Evolutionary conservation across 2,113 vertebrate species (phyloP), one percentile per base, ranked within the genome.

Genomic region (Chascanopsetta lugubris): DNA sequence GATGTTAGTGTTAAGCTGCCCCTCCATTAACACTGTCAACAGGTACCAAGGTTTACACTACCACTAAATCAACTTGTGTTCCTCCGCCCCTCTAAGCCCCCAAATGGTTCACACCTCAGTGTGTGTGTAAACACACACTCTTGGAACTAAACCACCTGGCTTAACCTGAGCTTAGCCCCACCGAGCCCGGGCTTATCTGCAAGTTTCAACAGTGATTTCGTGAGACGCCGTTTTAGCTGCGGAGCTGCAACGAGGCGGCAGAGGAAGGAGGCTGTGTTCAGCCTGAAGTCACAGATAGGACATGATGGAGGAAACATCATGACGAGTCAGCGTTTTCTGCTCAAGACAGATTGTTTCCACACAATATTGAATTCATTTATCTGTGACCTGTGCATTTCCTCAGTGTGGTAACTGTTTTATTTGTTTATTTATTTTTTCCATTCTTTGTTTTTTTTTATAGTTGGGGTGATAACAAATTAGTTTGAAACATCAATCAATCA

Each of bases 81-180:
- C 38, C 86, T 82, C 80, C 75, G 53, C 77, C 84, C 71, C 61
- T 67, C 63, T 81, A 87, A 86, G 80, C 84, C 76, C 72, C 63
- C 64, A 59, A 85, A 80, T 77, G 82, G 80, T 88, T 90, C 80
- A 87, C 88, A 89, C 85, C 82, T 90, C 80, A 20, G 73, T 82
- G 81, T 86, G 83, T 88, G 80, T 88, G 81, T 85, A 87, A 86
- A 91, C 82, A 82, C 67, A 84, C 50, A 76, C 78, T 80, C 79
- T 1, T 73, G 70, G 76, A 82, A 61, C 86, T 80, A 85, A 86
- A 86, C 66, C 80, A 83, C 88, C 85, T 77, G 79, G 85, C 86
- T 90, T 89, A 86, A 85, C 86, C 82, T 74, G 53, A 61, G 83
- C 71, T 87, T 79, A 89, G 85, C 69, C 68, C 58, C 40, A 20